These are phyloP conservation scores for Planiliza haematocheilus DNA, from an alignment of 2,113 vertebrate genomes.

Conservation along the genomic window DNA sequence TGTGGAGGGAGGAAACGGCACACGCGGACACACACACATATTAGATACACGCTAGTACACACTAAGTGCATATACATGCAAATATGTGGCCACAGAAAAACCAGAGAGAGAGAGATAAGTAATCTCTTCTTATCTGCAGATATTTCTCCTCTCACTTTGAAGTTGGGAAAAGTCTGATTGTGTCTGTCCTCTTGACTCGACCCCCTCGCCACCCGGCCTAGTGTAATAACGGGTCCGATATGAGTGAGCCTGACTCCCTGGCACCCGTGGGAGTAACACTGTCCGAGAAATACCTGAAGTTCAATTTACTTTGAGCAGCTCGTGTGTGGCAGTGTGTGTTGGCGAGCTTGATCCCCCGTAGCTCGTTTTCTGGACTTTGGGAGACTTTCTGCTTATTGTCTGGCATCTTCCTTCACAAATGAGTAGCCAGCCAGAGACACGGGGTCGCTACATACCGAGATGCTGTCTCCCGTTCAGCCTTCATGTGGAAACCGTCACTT, in stretches of 20 bases:
- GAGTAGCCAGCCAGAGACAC: too few species aligned
- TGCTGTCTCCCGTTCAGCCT: background rate
- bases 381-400: too few species aligned
- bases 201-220: background rate
- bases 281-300: background rate
- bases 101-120: conserved; percentile 1
- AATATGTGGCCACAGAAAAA: conserved; percentile 5
- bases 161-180: conserved; percentile 37
- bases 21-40: background rate
- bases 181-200: conserved; percentile 9
- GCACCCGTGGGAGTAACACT: conserved; percentile 18
- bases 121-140: background rate
- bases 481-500: background rate
- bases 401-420: too few species aligned
- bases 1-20: conserved; percentile 19
- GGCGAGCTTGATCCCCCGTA: background rate
- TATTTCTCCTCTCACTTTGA: conserved; percentile 30
- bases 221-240: conserved; percentile 35
- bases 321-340: conserved; percentile 3
- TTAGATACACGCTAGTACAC: background rate
- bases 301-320: conserved; percentile 14
- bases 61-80: conserved; percentile 10
- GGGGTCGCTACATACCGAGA: background rate
- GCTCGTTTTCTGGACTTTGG: too few species aligned
- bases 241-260: conserved; percentile 29